Evolutionary conservation across 1,140 invertebrate species (phyloP).

Genomic region (Eumeta japonica): DNA sequence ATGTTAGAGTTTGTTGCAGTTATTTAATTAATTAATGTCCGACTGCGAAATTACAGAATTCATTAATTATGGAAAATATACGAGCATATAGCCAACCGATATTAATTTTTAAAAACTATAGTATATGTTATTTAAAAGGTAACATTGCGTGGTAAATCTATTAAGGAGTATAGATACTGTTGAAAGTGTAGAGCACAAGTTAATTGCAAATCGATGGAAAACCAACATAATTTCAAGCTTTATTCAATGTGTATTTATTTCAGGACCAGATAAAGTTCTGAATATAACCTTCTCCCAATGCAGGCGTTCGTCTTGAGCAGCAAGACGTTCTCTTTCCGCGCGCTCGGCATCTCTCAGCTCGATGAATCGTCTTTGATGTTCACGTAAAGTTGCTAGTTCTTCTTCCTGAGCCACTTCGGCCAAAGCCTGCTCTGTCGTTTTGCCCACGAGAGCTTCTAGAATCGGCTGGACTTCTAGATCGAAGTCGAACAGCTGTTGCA

Average conservation of each 20-base stretch:
- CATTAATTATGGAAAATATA: no score
- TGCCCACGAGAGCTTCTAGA: conserved; percentile 82
- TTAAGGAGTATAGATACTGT: not conserved
- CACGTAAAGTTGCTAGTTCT: conserved; percentile 68
- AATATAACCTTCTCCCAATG: conserved; percentile 26
- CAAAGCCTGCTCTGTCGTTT: conserved; percentile 83
- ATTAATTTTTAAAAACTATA: no score
- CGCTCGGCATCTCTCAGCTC: conserved; percentile 77
- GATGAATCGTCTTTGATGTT: conserved; percentile 75
- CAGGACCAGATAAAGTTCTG: not conserved
- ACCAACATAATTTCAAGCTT: no score
- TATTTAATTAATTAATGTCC: not conserved
- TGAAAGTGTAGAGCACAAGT: not conserved
- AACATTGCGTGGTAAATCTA: no score
- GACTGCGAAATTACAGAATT: not conserved
- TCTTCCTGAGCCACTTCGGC: conserved; percentile 81
- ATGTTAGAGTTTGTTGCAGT: not conserved
- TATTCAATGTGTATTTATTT: conserved; percentile 2
- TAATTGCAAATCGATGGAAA: no score
- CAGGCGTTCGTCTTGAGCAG: conserved; percentile 29
- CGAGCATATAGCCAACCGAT: no score
- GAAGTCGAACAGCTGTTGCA: conserved; percentile 76
- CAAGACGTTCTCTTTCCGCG: conserved; percentile 60
- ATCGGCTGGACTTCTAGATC: conserved; percentile 86
- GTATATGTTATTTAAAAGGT: no score